Conservation (phyloP, 2,888 invertebrate species). For the Drosophila dives region DNA sequence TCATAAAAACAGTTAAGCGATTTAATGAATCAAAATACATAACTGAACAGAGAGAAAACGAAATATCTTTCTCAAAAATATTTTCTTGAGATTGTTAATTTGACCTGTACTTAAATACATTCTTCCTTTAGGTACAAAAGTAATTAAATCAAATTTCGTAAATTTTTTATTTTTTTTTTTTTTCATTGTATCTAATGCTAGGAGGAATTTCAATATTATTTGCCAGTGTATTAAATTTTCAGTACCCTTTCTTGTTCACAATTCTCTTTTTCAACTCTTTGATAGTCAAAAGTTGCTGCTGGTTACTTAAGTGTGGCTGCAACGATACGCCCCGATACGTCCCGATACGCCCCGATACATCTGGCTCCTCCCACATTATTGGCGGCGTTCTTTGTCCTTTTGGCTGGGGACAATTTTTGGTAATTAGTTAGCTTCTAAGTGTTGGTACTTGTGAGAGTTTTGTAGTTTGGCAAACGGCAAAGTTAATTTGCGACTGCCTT, state of each 20-base stretch:
- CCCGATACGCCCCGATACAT: not conserved
- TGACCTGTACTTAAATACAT: not conserved
- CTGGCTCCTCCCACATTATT: not conserved
- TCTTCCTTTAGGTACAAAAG: not conserved
- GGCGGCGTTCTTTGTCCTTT: not conserved
- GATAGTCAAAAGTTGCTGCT: constrained; percentile 34
- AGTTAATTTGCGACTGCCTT: constrained; percentile 60
- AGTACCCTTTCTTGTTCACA: not conserved
- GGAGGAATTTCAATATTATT: not conserved
- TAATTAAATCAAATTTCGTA: not conserved
- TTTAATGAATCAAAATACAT: not conserved
- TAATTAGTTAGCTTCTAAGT: constrained; percentile 68
- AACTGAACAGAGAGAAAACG: not conserved
- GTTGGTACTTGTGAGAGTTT: constrained; percentile 28
- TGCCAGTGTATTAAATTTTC: constrained; percentile 1
- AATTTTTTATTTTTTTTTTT: not conserved
- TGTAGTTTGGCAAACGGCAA: constrained; percentile 30
- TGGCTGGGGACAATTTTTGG: constrained; percentile 39
- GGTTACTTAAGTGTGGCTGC: constrained; percentile 36
- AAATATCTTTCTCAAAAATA: not conserved
- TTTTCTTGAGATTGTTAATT: not conserved
- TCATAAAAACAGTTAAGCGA: not conserved
- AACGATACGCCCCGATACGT: not conserved
- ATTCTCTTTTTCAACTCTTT: constrained; percentile 35
- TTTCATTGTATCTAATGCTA: not conserved